Evolutionary conservation across 2,113 vertebrate species (phyloP), one percentile per base, ranked within the genome.

Genomic region (Plestiodon gilberti): DNA sequence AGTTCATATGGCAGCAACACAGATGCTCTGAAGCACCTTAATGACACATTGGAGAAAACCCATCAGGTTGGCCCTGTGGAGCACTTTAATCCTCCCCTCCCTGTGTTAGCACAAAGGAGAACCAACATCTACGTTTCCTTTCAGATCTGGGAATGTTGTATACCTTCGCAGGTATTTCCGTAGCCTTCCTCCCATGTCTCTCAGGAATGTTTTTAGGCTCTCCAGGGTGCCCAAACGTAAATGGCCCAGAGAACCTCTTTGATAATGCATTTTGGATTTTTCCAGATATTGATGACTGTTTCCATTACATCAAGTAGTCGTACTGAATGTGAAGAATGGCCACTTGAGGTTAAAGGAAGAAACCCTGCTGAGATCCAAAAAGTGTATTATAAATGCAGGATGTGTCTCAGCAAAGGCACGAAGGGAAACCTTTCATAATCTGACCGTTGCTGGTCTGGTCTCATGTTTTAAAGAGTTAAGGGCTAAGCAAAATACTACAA

Each of bases 1-100:
- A 97, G 97, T 97, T 97, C 97, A 94, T 93, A 96, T 91, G 93
- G 98, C 97, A 98, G 97, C 96, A 97, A 97, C 97, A 98, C 98
- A 98, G 97, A 98, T 98, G 98, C 97, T 98, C 96, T 92, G 97
- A 97, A 99, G 95, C 96, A 97, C 96, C 91, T 96, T 98, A 99
- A 98, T 96, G 96, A 97, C 98, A 98, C 97, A 96, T 97, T 96
- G 97, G 97, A 98, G 97, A 93, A 94, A 95, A 95, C 94, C 95
- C 90, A 90, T 95, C 93, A 85, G 89, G 88, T 92, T 95, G 95
- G 91, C 89, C 88, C 88, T 28, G 15, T 87, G 67, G 88, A 88
- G 84, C 30, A 69, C 84, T 92, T 88, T 20, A 70, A 30, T 73
- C 81, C 86, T 78, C 43, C 84, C 76, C 43, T 48, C 86, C 88